These are phyloP conservation scores for Diorhabda carinulata DNA, from an alignment of 1,140 invertebrate genomes.

Conservation along the genomic window DNA sequence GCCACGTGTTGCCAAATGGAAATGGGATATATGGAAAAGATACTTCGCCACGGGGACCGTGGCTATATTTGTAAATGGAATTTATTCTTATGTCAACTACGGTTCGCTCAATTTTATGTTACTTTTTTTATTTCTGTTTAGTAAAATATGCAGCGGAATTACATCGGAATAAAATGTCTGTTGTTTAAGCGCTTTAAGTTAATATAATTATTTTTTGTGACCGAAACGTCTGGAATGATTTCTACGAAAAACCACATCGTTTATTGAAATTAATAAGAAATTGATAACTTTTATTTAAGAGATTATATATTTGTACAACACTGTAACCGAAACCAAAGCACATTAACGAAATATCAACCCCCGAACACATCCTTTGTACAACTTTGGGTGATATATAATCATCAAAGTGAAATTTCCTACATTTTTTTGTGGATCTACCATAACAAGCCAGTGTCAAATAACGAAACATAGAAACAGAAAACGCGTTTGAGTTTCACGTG, in stretches of 20 bases:
- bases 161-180: not conserved
- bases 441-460: conserved; percentile 31
- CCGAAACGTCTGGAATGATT: no score
- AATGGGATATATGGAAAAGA: conserved; percentile 26
- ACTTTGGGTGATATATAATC: not conserved
- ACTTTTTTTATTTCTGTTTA: not conserved
- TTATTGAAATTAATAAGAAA: no score
- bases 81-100: conserved; percentile 25
- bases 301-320: no score
- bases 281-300: no score
- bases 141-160: not conserved
- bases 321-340: no score
- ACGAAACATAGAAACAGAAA: conserved; percentile 34
- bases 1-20: conserved; percentile 29
- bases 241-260: no score
- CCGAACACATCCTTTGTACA: not conserved
- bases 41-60: conserved; percentile 25
- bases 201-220: no score
- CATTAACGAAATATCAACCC: no score
- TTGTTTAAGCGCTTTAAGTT: no score
- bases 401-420: not conserved
- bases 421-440: not conserved
- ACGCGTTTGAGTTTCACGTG: conserved; percentile 35
- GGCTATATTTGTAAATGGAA: conserved; percentile 31
- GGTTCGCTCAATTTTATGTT: conserved; percentile 10